A percentile compares a stretch with the other conserved stretches of the same genome.
These are phyloP conservation scores for Bryconaethiops microstoma DNA, from an alignment of 2,797 vertebrate genomes.

Conservation along the genomic window DNA sequence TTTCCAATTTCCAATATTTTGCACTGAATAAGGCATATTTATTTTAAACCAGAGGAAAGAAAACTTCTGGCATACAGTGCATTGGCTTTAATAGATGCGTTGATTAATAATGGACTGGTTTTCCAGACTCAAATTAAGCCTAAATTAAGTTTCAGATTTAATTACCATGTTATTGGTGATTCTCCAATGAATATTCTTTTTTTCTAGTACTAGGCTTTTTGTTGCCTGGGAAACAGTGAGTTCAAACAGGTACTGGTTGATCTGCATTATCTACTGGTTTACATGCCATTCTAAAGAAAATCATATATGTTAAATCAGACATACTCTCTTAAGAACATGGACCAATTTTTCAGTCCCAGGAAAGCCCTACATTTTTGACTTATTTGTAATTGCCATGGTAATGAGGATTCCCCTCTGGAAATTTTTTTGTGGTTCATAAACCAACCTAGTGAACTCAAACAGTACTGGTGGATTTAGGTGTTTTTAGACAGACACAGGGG, in stretches of 20 bases:
- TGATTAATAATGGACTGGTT: not conserved
- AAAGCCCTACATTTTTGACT: too few species aligned
- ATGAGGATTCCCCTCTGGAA: too few species aligned
- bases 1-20: not conserved
- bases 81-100: not conserved
- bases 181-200: not conserved
- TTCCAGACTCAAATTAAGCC: not conserved
- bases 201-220: constrained; percentile 2
- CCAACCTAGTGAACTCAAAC: too few species aligned
- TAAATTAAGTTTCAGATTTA: not conserved
- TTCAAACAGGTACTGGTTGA: constrained; percentile 32
- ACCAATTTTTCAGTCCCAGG: too few species aligned
- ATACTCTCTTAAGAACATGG: too few species aligned
- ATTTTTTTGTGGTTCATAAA: too few species aligned
- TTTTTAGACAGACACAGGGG: too few species aligned
- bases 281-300: too few species aligned
- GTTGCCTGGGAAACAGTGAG: constrained; percentile 15
- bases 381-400: too few species aligned
- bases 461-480: too few species aligned
- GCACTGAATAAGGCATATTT: not conserved
- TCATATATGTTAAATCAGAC: too few species aligned
- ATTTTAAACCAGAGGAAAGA: not conserved
- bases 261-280: not conserved
- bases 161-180: constrained; percentile 1
- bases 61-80: not conserved